Evolutionary conservation across 2,888 invertebrate species (phyloP), one percentile per base, ranked within the genome.

Genomic region (Tryphoninae sp.): DNA sequence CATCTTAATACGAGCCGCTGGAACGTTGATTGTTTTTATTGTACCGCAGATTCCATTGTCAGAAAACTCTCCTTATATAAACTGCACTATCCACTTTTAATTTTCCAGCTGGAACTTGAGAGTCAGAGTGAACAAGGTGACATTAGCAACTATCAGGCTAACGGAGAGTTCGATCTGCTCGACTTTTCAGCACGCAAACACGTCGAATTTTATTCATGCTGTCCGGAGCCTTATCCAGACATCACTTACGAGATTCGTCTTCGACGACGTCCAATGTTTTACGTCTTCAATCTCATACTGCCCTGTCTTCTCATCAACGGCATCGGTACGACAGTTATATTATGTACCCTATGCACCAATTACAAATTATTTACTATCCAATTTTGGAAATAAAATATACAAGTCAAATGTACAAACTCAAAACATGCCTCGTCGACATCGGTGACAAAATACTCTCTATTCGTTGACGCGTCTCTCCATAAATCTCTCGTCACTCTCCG

Each of bases 61-160:
- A 19, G 7, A 23, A 51, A 72, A 19, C 26, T 49, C 22, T 16
- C 64, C 11, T 65, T 51, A 26, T 1, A 49, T 65, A 7, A 23
- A 26, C 51, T 45, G 22, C 51, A 7, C 26, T 55, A 4, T 53
- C 42, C 22, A 22, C 33, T 9, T 59, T 79, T 67, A 67, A 73
- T 62, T 74, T 83, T 89, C 9, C 92, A 96, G 96, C 92, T 96
- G 89, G 96, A 96, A 89, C 91, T 97, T 67, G 94, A 95, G 84
- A 95, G 96, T 88, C 96, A 96, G 89, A 95, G 96, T 72, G 95
- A 96, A 88, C 95, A 95, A 88, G 97, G 97, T 0, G 97, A 98
- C 92, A 94, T 96, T 69, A 96, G 96, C 85, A 97, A 97, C 93
- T 98, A 97, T 92, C 97, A 97, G 90, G 95, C 96, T n/a, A 98